Base-by-base conservation (phyloP, 1,140 invertebrate species). In the Brachionus angularis region DNA sequence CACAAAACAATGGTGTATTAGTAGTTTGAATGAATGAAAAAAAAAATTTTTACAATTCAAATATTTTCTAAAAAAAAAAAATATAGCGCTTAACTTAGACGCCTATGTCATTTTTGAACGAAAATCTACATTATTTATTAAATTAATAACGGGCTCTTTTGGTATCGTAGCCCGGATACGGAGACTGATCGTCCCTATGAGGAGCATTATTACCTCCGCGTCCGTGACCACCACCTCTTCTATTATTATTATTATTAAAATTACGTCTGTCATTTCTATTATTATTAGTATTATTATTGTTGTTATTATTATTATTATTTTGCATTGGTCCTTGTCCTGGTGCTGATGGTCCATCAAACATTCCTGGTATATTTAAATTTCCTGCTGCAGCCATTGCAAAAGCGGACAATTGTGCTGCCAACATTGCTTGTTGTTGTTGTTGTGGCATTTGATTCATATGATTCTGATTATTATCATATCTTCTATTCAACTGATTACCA, bases 311-410 rank as follows among this genome's bases (percentile, higher is more conserved):
- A n/a, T n/a, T n/a, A n/a, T n/a, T n/a, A n/a, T n/a, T n/a, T n/a
- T n/a, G n/a, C n/a, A n/a, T n/a, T n/a, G n/a, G n/a, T n/a, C n/a
- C n/a, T 36, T 14, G 5, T 42, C 16, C 8, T 42, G 4, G 39
- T 42, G 4, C 8, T 42, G 33, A 34, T 36, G 21, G 34, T 36
- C 53, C 53, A 12, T 58, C 53, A 23, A 25, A 58, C 53, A 58
- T 58, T n/a, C n/a, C n/a, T n/a, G n/a, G n/a, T n/a, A n/a, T n/a
- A n/a, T n/a, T n/a, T n/a, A n/a, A n/a, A n/a, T n/a, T n/a, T n/a
- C n/a, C n/a, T n/a, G n/a, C n/a, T n/a, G 62, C 62, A 10, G 62
- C 62, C 62, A 67, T 47, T 3, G 62, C 62, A 46, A 67, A 67
- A 8, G 62, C 62, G 0, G 62, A 67, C 23, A 67, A 36, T 23